A percentile compares a stretch with the other conserved stretches of the same genome.
Evolutionary conservation across 2,113 vertebrate species (phyloP).

Genomic region (Dermatemys mawii): DNA sequence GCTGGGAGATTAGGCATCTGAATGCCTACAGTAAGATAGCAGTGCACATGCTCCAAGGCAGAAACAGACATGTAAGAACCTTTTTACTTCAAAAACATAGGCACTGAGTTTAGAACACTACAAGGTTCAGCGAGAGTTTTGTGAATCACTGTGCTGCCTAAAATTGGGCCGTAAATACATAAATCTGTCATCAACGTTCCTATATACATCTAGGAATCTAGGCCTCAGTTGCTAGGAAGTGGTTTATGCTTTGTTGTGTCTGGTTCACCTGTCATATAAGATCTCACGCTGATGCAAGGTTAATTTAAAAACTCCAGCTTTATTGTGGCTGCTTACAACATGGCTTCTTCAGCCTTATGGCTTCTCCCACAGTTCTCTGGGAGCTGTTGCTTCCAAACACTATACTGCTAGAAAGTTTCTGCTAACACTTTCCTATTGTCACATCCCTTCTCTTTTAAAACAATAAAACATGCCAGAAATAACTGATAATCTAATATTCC

Average conservation of each 20-base stretch:
- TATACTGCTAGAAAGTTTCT: not conserved
- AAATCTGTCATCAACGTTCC: not conserved
- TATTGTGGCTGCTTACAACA: not conserved
- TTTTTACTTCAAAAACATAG: not conserved
- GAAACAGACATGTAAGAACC: not conserved
- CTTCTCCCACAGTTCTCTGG: not conserved
- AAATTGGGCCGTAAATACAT: too few species aligned
- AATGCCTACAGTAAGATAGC: not conserved
- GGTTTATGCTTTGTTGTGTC: not conserved
- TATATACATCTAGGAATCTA: not conserved
- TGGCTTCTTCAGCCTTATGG: not conserved
- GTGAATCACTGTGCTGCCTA: not conserved
- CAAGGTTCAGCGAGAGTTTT: not conserved
- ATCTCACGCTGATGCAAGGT: not conserved
- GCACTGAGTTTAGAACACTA: not conserved
- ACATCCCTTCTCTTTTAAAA: not conserved
- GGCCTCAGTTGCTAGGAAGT: not conserved
- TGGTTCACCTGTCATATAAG: not conserved
- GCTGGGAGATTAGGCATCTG: not conserved
- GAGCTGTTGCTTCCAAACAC: not conserved
- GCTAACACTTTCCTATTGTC: not conserved
- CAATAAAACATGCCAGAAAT: not conserved
- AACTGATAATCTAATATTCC: not conserved
- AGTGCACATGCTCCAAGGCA: not conserved
- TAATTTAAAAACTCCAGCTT: not conserved